phyloP scores from a whole-genome alignment of 92 coral and sea anemone genomes.

The Palythoa heliodiscus region DNA sequence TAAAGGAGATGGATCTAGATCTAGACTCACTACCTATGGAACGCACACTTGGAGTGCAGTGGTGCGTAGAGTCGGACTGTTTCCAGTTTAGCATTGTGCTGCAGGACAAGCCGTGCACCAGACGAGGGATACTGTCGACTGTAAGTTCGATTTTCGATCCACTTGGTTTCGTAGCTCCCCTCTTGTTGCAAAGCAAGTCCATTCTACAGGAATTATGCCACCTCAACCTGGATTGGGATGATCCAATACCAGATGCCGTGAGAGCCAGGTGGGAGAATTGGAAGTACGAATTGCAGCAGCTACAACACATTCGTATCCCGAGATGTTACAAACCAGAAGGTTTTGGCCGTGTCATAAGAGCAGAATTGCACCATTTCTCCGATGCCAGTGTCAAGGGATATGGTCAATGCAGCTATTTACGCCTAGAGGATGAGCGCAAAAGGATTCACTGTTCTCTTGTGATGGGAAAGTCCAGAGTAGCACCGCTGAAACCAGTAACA shows the following conservation, averaged over 20 bases:
- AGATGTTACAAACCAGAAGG: conserved; percentile 51
- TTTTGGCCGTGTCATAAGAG: conserved; percentile 42
- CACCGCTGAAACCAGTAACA: conserved; percentile 49
- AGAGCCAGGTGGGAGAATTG: conserved; percentile 56
- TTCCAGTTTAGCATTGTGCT: conserved; percentile 52
- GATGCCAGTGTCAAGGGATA: conserved; percentile 60
- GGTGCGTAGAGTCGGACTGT: conserved; percentile 60
- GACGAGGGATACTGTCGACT: conserved; percentile 64
- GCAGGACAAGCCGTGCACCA: conserved; percentile 58
- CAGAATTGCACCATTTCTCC: conserved; percentile 59
- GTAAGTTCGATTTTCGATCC: conserved; percentile 66
- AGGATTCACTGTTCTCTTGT: conserved; percentile 53
- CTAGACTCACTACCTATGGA: conserved; percentile 46
- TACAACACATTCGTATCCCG: conserved; percentile 34
- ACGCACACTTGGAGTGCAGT: conserved; percentile 66
- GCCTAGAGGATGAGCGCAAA: conserved; percentile 37
- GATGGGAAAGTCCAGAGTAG: conserved; percentile 54
- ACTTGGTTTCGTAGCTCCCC: conserved; percentile 64
- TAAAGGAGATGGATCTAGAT: conserved; percentile 50
- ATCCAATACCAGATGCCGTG: conserved; percentile 51
- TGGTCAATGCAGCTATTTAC: conserved; percentile 58
- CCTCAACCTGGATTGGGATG: conserved; percentile 60
- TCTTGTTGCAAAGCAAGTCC: conserved; percentile 60
- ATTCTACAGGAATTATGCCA: conserved; percentile 65
- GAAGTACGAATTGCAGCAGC: conserved; percentile 38